phyloP scores from a whole-genome alignment of 2,888 invertebrate species.

The Trichogramma dendrolimi region DNA sequence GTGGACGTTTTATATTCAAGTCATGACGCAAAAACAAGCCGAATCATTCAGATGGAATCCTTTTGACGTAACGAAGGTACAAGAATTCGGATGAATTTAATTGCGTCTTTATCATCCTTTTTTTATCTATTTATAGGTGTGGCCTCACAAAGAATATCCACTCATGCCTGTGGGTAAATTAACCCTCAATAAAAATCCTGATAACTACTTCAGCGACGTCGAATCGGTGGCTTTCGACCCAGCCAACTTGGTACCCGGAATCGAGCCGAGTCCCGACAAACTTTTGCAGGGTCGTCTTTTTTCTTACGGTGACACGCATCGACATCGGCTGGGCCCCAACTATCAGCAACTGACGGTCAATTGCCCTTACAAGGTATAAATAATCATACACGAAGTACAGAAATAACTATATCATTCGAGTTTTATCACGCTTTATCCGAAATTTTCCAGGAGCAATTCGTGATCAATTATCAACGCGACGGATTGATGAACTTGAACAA shows the following conservation, averaged over 20 bases:
- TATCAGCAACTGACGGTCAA: slow-evolving; percentile 89
- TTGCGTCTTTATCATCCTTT: not conserved
- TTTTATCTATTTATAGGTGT: slow-evolving; percentile 55
- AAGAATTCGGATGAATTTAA: not conserved
- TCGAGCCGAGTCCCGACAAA: slow-evolving; percentile 87
- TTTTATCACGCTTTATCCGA: not conserved
- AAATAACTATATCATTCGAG: not conserved
- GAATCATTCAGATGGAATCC: slow-evolving; percentile 10
- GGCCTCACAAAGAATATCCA: slow-evolving; percentile 81
- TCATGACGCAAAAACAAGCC: slow-evolving; percentile 11
- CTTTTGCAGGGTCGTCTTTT: slow-evolving; percentile 83
- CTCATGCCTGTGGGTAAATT: slow-evolving; percentile 80
- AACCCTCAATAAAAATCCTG: slow-evolving; percentile 79
- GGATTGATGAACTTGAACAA: slow-evolving; percentile 72
- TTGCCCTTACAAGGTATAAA: slow-evolving; percentile 66
- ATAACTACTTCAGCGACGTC: slow-evolving; percentile 86
- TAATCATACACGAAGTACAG: not conserved
- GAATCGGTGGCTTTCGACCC: slow-evolving; percentile 89
- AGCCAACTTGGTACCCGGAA: slow-evolving; percentile 81
- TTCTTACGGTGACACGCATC: slow-evolving; percentile 84
- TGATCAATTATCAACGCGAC: slow-evolving; percentile 79
- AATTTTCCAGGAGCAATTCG: not conserved
- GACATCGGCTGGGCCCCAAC: slow-evolving; percentile 84
- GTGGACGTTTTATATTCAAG: slow-evolving; percentile 14
- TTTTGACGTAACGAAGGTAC: slow-evolving; percentile 17